Percentiles rank a stretch among this genome's conserved stretches.
phyloP scores from a whole-genome alignment of 2,113 vertebrate genomes.

The Apodemus speciosus region DNA sequence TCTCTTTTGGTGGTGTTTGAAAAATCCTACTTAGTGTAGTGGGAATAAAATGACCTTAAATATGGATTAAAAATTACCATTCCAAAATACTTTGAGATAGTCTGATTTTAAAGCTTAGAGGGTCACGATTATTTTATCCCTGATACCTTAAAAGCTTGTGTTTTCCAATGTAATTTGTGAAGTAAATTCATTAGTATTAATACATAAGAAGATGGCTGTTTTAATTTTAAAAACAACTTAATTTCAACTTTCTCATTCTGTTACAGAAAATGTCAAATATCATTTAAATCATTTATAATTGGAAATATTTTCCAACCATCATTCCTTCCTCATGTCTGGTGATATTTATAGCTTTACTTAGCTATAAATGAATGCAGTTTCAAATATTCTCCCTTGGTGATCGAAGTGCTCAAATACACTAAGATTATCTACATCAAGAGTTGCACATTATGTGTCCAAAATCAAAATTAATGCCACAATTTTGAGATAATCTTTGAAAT shows the following conservation, averaged over 20 bases:
- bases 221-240: background rate
- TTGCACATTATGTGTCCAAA: background rate
- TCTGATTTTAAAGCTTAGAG: background rate
- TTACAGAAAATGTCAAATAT: background rate
- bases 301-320: background rate
- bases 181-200: background rate
- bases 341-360: conserved; percentile 27
- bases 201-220: background rate
- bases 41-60: background rate
- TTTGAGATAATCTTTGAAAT: background rate
- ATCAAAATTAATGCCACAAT: background rate
- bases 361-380: background rate
- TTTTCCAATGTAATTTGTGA: background rate
- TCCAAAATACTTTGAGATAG: background rate
- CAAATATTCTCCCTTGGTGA: background rate
- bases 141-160: background rate
- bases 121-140: background rate
- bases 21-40: background rate
- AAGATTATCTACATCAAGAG: background rate
- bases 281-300: background rate
- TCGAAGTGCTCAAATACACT: background rate
- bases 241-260: background rate
- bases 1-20: background rate
- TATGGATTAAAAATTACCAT: background rate
- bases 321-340: background rate